Evolutionary conservation across 2,888 invertebrate species (phyloP).

Genomic region (Drosophila helvetica): DNA sequence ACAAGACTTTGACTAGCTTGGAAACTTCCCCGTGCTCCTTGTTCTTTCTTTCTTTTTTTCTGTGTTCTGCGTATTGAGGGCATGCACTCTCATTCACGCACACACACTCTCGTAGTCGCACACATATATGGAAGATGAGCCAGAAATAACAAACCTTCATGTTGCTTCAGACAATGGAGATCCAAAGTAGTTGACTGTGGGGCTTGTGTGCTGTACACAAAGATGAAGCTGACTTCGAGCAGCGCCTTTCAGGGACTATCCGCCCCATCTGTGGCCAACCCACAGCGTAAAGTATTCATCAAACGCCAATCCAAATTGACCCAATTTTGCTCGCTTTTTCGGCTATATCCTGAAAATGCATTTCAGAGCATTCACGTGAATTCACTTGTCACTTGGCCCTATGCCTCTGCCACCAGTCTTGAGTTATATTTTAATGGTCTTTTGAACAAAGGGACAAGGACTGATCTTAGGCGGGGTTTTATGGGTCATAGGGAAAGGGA

Average conservation of each 20-base stretch:
- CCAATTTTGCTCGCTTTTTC: constrained; percentile 38
- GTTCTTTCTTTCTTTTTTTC: not conserved
- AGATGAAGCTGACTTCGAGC: not conserved
- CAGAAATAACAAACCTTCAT: constrained; percentile 34
- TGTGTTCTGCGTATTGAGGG: constrained; percentile 1
- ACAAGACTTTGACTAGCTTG: constrained; percentile 52
- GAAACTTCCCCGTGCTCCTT: constrained; percentile 1
- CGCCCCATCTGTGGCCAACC: too few relatives aligned
- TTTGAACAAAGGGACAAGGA: not conserved
- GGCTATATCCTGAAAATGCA: constrained; percentile 21
- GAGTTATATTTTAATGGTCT: constrained; percentile 19
- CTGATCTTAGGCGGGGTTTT: not conserved
- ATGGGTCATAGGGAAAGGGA: too few relatives aligned
- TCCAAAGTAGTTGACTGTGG: not conserved
- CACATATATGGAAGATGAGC: not conserved
- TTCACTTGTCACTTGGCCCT: constrained; percentile 5
- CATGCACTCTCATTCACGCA: not conserved
- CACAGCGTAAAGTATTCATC: constrained; percentile 38
- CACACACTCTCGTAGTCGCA: not conserved
- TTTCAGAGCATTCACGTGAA: constrained; percentile 42
- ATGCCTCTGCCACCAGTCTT: constrained; percentile 1
- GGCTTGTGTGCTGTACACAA: not conserved
- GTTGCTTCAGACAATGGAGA: constrained; percentile 14
- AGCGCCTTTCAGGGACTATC: not conserved
- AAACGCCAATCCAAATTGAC: constrained; percentile 49